Conservation (phyloP, 2,888 invertebrate genomes). For the Scaptomyza tumidula region DNA sequence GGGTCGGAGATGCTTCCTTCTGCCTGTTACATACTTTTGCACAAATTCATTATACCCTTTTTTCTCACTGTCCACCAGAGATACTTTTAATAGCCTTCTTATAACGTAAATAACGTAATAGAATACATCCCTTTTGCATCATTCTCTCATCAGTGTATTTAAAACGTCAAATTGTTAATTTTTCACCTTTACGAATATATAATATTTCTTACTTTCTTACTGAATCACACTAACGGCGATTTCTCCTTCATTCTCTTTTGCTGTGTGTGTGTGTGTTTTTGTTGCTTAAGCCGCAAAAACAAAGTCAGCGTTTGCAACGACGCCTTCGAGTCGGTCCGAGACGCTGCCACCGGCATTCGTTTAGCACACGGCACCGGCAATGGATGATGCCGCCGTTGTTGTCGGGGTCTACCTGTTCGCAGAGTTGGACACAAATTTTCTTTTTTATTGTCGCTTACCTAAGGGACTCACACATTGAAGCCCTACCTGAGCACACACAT, state of each 20-base stretch:
- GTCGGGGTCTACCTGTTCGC: conserved; percentile 72
- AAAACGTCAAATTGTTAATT: conserved; percentile 15
- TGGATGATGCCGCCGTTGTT: conserved; percentile 45
- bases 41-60: too few species aligned
- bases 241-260: conserved; percentile 2
- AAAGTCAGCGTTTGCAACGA: conserved; percentile 60
- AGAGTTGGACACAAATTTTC: conserved; percentile 78
- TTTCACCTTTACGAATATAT: conserved; percentile 8
- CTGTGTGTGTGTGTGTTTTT: conserved; percentile 23
- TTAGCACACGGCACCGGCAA: conserved; percentile 52
- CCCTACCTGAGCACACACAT: conserved; percentile 53
- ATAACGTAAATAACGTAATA: background rate
- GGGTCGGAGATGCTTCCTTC: too few species aligned
- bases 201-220: conserved; percentile 33
- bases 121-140: too few species aligned
- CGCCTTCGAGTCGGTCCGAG: conserved; percentile 61
- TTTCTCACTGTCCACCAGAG: too few species aligned
- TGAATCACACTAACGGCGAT: conserved; percentile 68
- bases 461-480: conserved; percentile 68
- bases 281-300: conserved; percentile 77
- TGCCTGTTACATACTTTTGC: too few species aligned
- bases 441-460: conserved; percentile 68
- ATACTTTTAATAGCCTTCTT: too few species aligned
- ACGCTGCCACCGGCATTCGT: conserved; percentile 62
- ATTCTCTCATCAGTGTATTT: conserved; percentile 2